Base-by-base conservation (phyloP, 2,113 vertebrate species). In the Gasterosteus aculeatus region DNA sequence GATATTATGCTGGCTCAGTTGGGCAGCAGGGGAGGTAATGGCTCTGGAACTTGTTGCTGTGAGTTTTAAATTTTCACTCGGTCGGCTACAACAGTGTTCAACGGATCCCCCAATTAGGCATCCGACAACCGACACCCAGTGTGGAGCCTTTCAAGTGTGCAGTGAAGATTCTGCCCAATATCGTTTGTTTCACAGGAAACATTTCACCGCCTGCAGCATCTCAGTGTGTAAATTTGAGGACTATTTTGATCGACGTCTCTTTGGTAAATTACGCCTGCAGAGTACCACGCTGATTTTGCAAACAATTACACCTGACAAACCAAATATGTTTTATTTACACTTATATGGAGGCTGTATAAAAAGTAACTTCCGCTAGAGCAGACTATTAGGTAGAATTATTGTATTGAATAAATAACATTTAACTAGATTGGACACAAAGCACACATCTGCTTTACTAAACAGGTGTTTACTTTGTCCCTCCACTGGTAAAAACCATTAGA, bases 11-110 rank as follows among this genome's bases (percentile, higher is more conserved):
- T 71, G 60, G 62, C 41, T 79, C 60, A 62, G 64, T 71, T 69
- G 72, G 82, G 70, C 69, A 75, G 83, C 80, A 72, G 78, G 53
- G 73, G 69, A 81, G 44, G 67, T 75, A 75, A 86, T 85, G 66
- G 47, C 72, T 80, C 66, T 62, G 80, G 86, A 82, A 89, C 79
- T 59, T 75, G 64, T 56, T 72, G 64, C 69, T 56, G 41, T 72
- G 63, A 81, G 77, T 67, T 79, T 86, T 77, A 89, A 63, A 71
- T 72, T 60, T 76, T 65, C 61, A 63, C 78, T 73, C 58, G 39
- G 54, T 81, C 75, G 71, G 69, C 29, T 31, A 33, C 16, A 57
- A 57, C 9, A 57, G 56, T 29, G 56, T 57, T 16, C 29, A 29
- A 31, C 54, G 29, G 54, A 57, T 33, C 2, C 29, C 29, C 56